A percentile compares a stretch with the other conserved stretches of the same genome.
Evolutionary conservation across 2,113 vertebrate species (phyloP).

Genomic region (Mungos mungo): DNA sequence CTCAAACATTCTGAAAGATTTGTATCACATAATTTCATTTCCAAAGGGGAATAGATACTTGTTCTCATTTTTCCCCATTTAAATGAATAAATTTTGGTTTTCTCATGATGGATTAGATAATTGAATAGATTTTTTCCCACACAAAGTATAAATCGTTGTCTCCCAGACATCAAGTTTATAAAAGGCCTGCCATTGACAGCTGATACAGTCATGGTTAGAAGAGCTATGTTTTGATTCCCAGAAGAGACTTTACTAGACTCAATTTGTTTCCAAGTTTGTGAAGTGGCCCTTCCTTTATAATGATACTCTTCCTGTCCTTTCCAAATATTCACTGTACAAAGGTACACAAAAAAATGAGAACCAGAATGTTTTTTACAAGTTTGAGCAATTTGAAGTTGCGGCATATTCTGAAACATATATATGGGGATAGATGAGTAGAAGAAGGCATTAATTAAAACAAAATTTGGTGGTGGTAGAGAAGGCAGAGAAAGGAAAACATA

Average conservation of each 20-base stretch:
- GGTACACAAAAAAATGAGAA: background rate
- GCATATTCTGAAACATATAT: background rate
- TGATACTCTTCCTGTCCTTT: background rate
- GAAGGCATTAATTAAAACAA: background rate
- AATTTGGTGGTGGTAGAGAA: background rate
- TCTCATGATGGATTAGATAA: background rate
- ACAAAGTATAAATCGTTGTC: background rate
- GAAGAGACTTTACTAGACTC: background rate
- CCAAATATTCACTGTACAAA: background rate
- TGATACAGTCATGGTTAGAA: background rate
- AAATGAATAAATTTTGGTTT: background rate
- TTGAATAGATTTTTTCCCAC: background rate
- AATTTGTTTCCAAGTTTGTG: background rate
- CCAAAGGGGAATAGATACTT: background rate
- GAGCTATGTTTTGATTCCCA: conserved; percentile 1
- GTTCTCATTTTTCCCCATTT: background rate
- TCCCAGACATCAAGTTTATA: background rate
- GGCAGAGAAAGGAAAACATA: background rate
- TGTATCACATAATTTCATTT: background rate
- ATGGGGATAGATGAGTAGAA: background rate
- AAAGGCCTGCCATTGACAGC: background rate
- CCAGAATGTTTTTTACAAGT: background rate
- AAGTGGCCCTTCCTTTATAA: background rate
- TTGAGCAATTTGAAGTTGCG: background rate
- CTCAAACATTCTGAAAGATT: background rate